Percentiles rank a stretch among this genome's conserved stretches.
Conservation (phyloP, 2,888 invertebrate genomes). For the Timandra comae region DNA sequence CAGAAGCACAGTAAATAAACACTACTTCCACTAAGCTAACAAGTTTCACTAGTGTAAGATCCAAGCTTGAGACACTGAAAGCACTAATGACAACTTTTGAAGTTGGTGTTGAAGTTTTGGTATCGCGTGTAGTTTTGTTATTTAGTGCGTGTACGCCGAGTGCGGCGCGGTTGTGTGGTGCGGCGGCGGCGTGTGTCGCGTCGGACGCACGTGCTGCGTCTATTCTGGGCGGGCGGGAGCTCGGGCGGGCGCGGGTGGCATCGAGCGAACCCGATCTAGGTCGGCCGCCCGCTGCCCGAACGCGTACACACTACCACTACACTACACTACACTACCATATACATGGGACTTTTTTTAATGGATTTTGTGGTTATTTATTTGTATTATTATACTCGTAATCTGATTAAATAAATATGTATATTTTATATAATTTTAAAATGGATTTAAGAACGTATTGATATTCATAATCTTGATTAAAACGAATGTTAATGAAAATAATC, state of each 20-base stretch:
- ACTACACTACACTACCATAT: too few species aligned
- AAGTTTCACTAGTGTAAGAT: conserved; percentile 31
- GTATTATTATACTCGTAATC: too few species aligned
- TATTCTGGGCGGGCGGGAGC: conserved; percentile 63
- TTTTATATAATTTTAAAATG: too few species aligned
- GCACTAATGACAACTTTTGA: conserved; percentile 36
- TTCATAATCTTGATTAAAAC: too few species aligned
- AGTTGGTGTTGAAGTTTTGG: conserved; percentile 15
- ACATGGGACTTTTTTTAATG: too few species aligned
- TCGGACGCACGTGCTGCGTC: conserved; percentile 73
- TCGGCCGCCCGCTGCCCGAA: conserved; percentile 47
- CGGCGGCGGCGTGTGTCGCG: conserved; percentile 53
- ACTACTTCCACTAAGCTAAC: conserved; percentile 45
- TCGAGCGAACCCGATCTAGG: conserved; percentile 68
- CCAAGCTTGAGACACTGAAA: conserved; percentile 16
- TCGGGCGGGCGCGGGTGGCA: conserved; percentile 51
- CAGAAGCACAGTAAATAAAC: conserved; percentile 43
- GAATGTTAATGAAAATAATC: too few species aligned
- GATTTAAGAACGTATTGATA: too few species aligned
- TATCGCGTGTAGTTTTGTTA: conserved; percentile 18
- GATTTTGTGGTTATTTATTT: too few species aligned
- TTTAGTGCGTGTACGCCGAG: conserved; percentile 21
- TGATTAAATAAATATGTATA: too few species aligned
- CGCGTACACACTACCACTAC: conserved; percentile 23
- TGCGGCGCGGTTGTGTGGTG: conserved; percentile 20